Base-by-base conservation (phyloP, 2,113 vertebrate genomes). In the Nycticryphes semicollaris region DNA sequence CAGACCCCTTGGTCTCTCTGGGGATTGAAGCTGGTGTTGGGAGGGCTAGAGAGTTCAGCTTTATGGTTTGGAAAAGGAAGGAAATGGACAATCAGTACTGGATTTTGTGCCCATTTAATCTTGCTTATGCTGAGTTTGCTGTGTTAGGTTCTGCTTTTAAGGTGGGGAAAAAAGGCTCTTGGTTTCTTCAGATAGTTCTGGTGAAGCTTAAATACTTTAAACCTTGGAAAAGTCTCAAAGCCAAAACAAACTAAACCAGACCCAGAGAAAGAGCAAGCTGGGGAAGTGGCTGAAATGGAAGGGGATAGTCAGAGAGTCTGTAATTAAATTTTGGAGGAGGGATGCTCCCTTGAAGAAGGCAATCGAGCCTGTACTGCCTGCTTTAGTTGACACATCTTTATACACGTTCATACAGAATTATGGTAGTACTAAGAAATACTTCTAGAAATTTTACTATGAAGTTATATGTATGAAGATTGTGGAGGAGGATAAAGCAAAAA, bases 11-110 rank as follows among this genome's bases (percentile, higher is more conserved):
- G 45, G 81, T 77, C n/a, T 91, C 94, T 92, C 67, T 69, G 41
- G 75, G 83, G 75, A 48, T 68, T 88, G 59, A 84, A 79, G 50
- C 59, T 94, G 63, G 39, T 90, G 85, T 84, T 88, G 79, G 57
- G 67, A 93, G 45, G 43, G 62, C 81, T 94, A 39, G 57, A 77
- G 75, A 88, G 31, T 88, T 95, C 53, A 66, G 59, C 73, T 84
- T 95, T 91, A 84, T 96, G 94, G 78, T 83, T 91, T 94, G 76
- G 83, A 64, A 86, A 69, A 89, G 95, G 92, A 94, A 97, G 96
- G 92, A 95, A 95, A 83, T 84, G 72, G 72, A 68, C 84, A 96
- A 74, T 86, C 75, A 53, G 85, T 69, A 41, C 37, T 94, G 73
- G 64, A 33, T 74, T 91, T 89, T 63, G 47, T 94, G 68, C 87